Conservation (phyloP, 2,888 invertebrate genomes). For the Tetrapedia diversipes region DNA sequence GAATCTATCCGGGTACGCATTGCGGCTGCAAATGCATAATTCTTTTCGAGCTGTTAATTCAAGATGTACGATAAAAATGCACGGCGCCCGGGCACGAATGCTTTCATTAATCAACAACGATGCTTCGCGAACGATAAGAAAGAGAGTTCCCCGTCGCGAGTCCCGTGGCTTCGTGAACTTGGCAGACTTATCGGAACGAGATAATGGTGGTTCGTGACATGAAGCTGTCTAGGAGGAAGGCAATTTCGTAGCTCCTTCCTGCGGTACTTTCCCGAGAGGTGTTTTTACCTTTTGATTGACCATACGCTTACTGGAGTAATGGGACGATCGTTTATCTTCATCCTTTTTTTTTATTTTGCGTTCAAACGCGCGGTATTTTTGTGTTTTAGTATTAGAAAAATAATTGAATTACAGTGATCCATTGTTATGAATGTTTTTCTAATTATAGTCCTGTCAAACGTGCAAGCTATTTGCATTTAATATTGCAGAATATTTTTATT, state of each 20-base stretch:
- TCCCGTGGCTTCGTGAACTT: constrained; percentile 48
- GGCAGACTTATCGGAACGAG: constrained; percentile 66
- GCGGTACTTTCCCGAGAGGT: constrained; percentile 54
- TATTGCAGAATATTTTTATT: too few relatives aligned
- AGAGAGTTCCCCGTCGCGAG: constrained; percentile 22
- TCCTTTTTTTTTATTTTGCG: not conserved
- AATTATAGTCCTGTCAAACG: too few relatives aligned
- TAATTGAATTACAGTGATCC: too few relatives aligned
- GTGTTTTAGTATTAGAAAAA: too few relatives aligned
- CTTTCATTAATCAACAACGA: constrained; percentile 60
- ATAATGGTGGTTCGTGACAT: constrained; percentile 65
- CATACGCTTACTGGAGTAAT: constrained; percentile 43
- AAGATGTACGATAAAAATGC: constrained; percentile 40
- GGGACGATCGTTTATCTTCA: constrained; percentile 30
- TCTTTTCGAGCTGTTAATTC: constrained; percentile 4
- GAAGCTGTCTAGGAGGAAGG: constrained; percentile 52
- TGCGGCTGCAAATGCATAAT: not conserved
- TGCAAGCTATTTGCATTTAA: too few relatives aligned
- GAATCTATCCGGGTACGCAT: too few relatives aligned
- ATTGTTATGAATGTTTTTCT: too few relatives aligned
- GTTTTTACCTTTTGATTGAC: constrained; percentile 36
- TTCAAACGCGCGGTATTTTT: not conserved
- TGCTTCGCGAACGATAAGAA: constrained; percentile 29
- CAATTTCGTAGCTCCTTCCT: constrained; percentile 48
- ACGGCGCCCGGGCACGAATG: constrained; percentile 23